Conservation (phyloP, 2,113 vertebrate species). For the Eupsittula cactorum region DNA sequence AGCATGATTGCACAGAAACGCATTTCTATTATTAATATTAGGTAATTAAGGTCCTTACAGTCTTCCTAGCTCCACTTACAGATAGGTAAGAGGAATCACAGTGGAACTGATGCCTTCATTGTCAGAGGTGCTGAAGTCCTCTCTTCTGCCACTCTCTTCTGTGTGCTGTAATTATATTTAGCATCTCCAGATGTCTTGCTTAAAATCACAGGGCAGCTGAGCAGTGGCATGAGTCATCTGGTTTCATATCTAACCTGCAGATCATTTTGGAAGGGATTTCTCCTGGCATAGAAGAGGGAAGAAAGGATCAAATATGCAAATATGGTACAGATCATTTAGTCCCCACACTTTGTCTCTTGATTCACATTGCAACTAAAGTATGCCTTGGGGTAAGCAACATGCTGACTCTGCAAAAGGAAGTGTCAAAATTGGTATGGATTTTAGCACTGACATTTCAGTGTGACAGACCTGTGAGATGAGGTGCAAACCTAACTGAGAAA, state of each 20-base stretch:
- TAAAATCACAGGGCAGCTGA: not conserved
- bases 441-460: not conserved
- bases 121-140: not conserved
- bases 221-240: not conserved
- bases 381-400: constrained; percentile 4
- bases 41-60: not conserved
- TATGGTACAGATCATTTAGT: not conserved
- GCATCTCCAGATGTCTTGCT: not conserved
- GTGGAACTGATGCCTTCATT: not conserved
- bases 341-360: not conserved
- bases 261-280: not conserved
- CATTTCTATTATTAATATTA: not conserved
- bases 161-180: not conserved
- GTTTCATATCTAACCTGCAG: not conserved
- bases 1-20: not conserved
- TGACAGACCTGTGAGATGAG: not conserved
- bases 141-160: not conserved
- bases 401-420: constrained; percentile 23
- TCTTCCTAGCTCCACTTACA: not conserved
- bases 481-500: not conserved
- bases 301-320: not conserved
- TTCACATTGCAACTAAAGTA: not conserved
- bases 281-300: not conserved
- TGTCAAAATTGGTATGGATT: constrained; percentile 1
- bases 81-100: not conserved